Evolutionary conservation across 1,140 invertebrate species (phyloP), one percentile per base, ranked within the genome.

Genomic region (Scaptomyza montana): DNA sequence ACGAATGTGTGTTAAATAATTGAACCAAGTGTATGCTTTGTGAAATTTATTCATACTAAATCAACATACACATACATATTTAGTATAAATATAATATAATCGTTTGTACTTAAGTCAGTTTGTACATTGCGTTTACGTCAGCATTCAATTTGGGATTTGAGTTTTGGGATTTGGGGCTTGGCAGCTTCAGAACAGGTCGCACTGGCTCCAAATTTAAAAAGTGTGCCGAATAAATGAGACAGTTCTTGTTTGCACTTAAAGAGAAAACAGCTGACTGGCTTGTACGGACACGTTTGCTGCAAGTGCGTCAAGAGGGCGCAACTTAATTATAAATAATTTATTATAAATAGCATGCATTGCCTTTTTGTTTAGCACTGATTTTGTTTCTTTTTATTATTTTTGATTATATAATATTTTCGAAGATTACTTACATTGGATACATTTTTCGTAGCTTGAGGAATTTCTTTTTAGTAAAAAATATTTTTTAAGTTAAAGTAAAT

Each of bases 181-280:
- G 10, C 16, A 25, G 21, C 21, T 25, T 25, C 21, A 12, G 30
- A 60, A 60, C 55, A 67, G 49, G 39, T 72, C 49, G 30, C 53
- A 45, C 53, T 16, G 68, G 28, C 21, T 67, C 21, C 56, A 60
- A 56, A 61, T 61, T 73, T 56, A 56, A 73, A 54, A 73, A 68
- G 70, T 73, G 70, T 73, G 70, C 70, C 70, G 70, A 47, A 60
- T 59, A 53, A 57, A 66, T 59, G 41, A 39, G 62, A 51, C n/a
- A 25, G 54, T 43, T 51, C 46, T 41, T 33, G 28, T 6, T 25
- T 21, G n/a, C 1, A 28, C 19, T 10, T 12, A 4, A 16, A 30
- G 0, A 30, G 30, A 46, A 16, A 43, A 12, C 36, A 61, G 47
- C 56, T 68, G 56, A 66, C 64, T 66, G 64, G 62, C 57, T 59